phyloP scores from a whole-genome alignment of 2,797 vertebrate genomes.

The Lagocephalus sceleratus region DNA sequence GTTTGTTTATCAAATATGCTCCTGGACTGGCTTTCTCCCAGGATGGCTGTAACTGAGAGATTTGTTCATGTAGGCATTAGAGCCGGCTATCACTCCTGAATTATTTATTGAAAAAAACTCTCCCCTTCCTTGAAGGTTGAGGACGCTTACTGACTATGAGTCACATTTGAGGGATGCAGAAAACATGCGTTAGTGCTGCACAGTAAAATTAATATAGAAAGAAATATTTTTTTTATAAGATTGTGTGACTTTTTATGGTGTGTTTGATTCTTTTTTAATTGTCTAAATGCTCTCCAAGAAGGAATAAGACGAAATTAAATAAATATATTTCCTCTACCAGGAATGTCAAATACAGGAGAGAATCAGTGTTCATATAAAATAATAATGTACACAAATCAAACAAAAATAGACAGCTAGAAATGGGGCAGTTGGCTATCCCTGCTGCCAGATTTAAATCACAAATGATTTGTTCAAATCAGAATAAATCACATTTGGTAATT shows the following conservation, averaged over 20 bases:
- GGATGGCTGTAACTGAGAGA: conserved; percentile 74
- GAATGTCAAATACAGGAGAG: too few species aligned
- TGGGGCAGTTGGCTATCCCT: conserved; percentile 59
- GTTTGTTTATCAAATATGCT: conserved; percentile 78
- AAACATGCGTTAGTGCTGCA: conserved; percentile 26
- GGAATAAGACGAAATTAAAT: conserved; percentile 24
- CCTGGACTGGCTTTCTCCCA: conserved; percentile 69
- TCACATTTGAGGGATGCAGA: conserved; percentile 26
- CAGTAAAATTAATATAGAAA: conserved; percentile 2
- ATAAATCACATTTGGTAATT: conserved; percentile 75
- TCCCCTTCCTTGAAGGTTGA: conserved; percentile 57
- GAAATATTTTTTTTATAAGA: conserved; percentile 2
- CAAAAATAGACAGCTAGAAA: conserved; percentile 38
- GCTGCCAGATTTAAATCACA: conserved; percentile 67
- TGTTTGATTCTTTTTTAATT: conserved; percentile 10
- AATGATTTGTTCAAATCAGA: conserved; percentile 60
- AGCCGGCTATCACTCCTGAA: conserved; percentile 71
- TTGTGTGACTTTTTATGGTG: background rate
- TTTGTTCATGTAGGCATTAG: conserved; percentile 75
- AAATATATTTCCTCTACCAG: too few species aligned
- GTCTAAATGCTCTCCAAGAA: conserved; percentile 7
- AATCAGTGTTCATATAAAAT: conserved; percentile 13
- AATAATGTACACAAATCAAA: conserved; percentile 37
- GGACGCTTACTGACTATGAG: conserved; percentile 41
- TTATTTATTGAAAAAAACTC: conserved; percentile 76